A percentile compares a stretch with the other conserved stretches of the same genome.
Evolutionary conservation across 35 echinoderm and acorn worm genomes (phyloP).

Genomic region (Ophiothrix spiculata): DNA sequence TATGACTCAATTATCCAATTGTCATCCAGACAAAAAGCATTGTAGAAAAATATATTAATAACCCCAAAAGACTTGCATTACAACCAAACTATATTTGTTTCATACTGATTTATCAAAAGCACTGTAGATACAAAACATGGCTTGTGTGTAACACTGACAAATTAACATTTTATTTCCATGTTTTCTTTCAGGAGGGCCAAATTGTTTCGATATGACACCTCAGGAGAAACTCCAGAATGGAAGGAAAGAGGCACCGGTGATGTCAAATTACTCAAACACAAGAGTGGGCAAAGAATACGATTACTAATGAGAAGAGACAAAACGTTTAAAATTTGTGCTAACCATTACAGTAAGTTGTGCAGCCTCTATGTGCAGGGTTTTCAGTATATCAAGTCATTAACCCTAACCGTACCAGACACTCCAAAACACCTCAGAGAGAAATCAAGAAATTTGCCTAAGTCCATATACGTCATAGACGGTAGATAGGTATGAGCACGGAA

Average conservation of each 20-base stretch:
- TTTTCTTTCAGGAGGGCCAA: constrained; percentile 70
- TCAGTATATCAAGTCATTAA: no score
- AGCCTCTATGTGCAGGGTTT: no score
- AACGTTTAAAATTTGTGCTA: constrained; percentile 94
- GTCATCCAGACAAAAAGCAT: no score
- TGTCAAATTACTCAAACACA: constrained; percentile 72
- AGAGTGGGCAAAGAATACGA: constrained; percentile 47
- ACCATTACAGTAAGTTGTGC: constrained; percentile 93
- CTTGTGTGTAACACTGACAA: neutral
- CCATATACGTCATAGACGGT: no score
- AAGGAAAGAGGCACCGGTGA: constrained; percentile 92
- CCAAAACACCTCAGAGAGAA: no score
- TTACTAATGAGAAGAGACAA: constrained; percentile 95
- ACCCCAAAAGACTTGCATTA: no score
- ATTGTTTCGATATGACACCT: constrained; percentile 65
- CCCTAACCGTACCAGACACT: no score
- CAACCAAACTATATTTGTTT: neutral
- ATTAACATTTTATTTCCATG: constrained; percentile 3
- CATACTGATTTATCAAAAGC: neutral
- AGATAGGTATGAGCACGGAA: no score
- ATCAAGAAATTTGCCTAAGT: no score
- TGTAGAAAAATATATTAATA: no score
- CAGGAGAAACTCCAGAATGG: constrained; percentile 77
- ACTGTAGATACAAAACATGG: neutral
- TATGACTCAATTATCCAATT: no score